Percentiles rank a stretch among this genome's conserved stretches.
These are phyloP conservation scores for Hemicrepidius hirtus DNA, from an alignment of 2,888 invertebrate genomes.

Conservation along the genomic window DNA sequence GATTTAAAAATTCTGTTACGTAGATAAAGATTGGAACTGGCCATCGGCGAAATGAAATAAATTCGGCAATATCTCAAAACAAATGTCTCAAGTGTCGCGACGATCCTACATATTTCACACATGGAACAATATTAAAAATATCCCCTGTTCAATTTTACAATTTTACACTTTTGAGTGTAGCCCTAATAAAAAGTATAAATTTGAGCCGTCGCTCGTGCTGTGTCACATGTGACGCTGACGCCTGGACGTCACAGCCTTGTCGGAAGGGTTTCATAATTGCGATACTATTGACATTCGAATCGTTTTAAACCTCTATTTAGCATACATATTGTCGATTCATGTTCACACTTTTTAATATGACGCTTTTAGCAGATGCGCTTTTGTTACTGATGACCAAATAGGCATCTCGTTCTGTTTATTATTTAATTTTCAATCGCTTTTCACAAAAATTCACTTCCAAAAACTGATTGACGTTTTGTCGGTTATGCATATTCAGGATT, in stretches of 20 bases:
- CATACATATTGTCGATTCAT: constrained; percentile 71
- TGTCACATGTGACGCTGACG: constrained; percentile 62
- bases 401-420: constrained; percentile 18
- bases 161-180: constrained; percentile 66
- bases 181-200: constrained; percentile 66
- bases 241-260: constrained; percentile 60
- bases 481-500: background rate
- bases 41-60: constrained; percentile 27
- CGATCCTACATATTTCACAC: constrained; percentile 61
- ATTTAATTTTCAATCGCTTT: constrained; percentile 31
- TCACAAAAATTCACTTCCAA: background rate
- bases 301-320: constrained; percentile 69
- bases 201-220: constrained; percentile 60
- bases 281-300: constrained; percentile 68
- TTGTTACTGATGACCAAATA: constrained; percentile 35
- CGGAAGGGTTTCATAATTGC: constrained; percentile 71
- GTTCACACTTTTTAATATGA: constrained; percentile 68
- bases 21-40: background rate
- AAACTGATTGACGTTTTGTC: constrained; percentile 13
- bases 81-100: constrained; percentile 58
- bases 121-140: constrained; percentile 62
- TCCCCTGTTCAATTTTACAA: constrained; percentile 61
- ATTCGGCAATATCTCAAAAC: constrained; percentile 57
- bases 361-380: constrained; percentile 55
- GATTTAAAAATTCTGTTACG: background rate